Conservation (phyloP, 2,888 invertebrate genomes). For the Callyntrura guangdongensis region DNA sequence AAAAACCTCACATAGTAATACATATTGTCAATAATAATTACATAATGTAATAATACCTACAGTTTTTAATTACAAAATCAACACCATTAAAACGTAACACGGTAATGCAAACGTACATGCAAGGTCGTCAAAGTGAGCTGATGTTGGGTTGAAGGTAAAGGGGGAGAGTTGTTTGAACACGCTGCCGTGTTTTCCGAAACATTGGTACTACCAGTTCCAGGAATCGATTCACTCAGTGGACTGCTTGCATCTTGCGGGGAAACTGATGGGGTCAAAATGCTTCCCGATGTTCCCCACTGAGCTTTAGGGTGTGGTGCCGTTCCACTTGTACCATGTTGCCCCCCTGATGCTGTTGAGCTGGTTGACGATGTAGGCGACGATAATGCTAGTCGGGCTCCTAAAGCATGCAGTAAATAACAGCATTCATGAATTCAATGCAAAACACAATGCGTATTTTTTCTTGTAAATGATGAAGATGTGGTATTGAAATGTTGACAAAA, state of each 20-base stretch:
- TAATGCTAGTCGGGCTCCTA: constrained; percentile 59
- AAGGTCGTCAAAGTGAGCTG: constrained; percentile 79
- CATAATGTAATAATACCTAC: no score
- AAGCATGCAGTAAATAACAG: no score
- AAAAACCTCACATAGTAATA: not conserved
- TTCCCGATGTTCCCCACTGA: constrained; percentile 63
- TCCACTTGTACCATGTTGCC: constrained; percentile 64
- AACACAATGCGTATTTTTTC: not conserved
- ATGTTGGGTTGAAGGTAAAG: constrained; percentile 70
- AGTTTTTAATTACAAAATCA: no score
- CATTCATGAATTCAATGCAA: not conserved
- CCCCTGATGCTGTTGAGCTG: constrained; percentile 75
- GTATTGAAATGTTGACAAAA: no score
- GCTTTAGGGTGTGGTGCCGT: constrained; percentile 73
- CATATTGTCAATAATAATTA: constrained; percentile 10
- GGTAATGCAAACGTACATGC: constrained; percentile 73
- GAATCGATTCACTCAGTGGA: constrained; percentile 10
- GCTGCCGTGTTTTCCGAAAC: constrained; percentile 14
- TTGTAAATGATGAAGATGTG: no score
- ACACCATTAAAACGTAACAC: constrained; percentile 22
- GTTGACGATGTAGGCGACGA: constrained; percentile 78
- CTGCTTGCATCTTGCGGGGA: constrained; percentile 66
- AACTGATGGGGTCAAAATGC: constrained; percentile 63
- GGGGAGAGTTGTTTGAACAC: constrained; percentile 66
- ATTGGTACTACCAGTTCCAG: constrained; percentile 23